Base-by-base conservation (phyloP, 2,888 invertebrate species). In the Sipunculus nudus region DNA sequence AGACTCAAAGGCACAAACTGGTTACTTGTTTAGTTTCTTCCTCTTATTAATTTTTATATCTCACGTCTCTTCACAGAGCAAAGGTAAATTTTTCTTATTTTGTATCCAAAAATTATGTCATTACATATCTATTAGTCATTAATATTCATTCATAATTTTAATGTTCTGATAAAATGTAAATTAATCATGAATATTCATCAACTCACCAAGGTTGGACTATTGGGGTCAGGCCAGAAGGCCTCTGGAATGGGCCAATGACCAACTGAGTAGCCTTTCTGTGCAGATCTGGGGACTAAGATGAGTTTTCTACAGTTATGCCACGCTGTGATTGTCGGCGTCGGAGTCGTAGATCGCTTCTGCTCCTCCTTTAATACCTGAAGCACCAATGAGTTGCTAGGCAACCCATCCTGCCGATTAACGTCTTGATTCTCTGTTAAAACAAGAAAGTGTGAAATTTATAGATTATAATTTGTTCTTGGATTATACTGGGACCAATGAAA, bases 161-260 rank as follows among this genome's bases (percentile, higher is more conserved):
- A n/a, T n/a, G n/a, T n/a, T n/a, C n/a, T n/a, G n/a, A n/a, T n/a
- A n/a, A n/a, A n/a, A n/a, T n/a, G n/a, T n/a, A n/a, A n/a, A n/a
- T n/a, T n/a, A n/a, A n/a, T n/a, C n/a, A n/a, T n/a, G n/a, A n/a
- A n/a, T n/a, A 16, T 35, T 35, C 10, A 13, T 10, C 35, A 25
- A 69, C 87, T 86, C 80, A 90, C 90, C 86, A 96, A 83, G 29
- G 92, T 89, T 1, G 92, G 91, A 56, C 93, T 92, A 74, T 90
- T 92, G 0, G 92, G 88, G 82, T 98, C 97, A 0, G 98, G 97
- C 91, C 97, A 96, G 84, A 95, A 99, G 0, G 94, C 92, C 85
- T 99, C 99, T 0, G 99, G 99, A 75, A 99, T 92, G 0, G 98
- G 98, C 99, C 99, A 99, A 85, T 95, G 96, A 35, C 97, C 96